phyloP scores from a whole-genome alignment of 1,140 invertebrate species.

The Tetramorium parvispinum region DNA sequence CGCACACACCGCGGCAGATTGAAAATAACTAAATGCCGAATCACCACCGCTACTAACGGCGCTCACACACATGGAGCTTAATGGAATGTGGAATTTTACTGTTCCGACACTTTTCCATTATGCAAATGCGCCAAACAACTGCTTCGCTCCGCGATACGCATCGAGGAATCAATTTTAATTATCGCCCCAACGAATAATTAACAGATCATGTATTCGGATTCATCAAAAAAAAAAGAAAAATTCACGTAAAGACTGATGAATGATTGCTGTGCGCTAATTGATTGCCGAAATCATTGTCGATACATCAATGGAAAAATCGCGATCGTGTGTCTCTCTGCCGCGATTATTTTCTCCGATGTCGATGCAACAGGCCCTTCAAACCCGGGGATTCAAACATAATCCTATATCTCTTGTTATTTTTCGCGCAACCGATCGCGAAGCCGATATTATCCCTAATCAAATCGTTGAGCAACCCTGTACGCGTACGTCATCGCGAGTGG shows the following conservation, averaged over 20 bases:
- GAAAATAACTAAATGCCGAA: constrained; percentile 71
- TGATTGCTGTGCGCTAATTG: constrained; percentile 48
- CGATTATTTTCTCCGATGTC: neutral
- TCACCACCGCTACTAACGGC: constrained; percentile 62
- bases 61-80: constrained; percentile 39
- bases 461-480: constrained; percentile 75
- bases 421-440: neutral
- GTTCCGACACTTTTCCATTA: constrained; percentile 59
- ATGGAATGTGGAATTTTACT: constrained; percentile 62
- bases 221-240: constrained; percentile 43
- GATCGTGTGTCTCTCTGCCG: neutral
- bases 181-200: constrained; percentile 48
- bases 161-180: constrained; percentile 58
- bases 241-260: constrained; percentile 42
- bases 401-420: constrained; percentile 3
- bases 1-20: constrained; percentile 26
- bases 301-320: constrained; percentile 5
- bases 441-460: constrained; percentile 74
- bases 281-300: constrained; percentile 50
- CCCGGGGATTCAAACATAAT: constrained; percentile 29
- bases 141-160: constrained; percentile 49
- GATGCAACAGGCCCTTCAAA: neutral
- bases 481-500: neutral
- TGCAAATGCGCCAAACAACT: constrained; percentile 52
- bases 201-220: constrained; percentile 35